These are phyloP conservation scores for Drosophila helvetica DNA, from an alignment of 2,888 invertebrate genomes.

Conservation along the genomic window DNA sequence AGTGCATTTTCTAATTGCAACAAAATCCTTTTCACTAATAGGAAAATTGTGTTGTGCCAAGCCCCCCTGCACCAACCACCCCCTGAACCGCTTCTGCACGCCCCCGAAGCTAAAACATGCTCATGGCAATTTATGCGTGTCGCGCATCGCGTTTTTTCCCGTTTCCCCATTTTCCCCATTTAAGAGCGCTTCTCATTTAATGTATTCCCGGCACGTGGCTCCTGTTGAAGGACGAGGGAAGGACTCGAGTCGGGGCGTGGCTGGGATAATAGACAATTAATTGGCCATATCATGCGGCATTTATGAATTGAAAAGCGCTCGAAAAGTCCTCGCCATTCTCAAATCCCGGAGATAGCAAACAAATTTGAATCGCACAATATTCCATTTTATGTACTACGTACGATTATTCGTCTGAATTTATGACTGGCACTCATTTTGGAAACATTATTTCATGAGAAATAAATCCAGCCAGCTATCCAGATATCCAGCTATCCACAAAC, in stretches of 20 bases:
- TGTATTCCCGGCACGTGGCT: slow-evolving; percentile 29
- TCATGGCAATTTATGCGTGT: slow-evolving; percentile 61
- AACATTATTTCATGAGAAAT: slow-evolving; percentile 6
- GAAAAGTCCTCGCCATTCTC: neutral
- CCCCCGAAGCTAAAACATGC: slow-evolving; percentile 3
- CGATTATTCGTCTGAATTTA: neutral
- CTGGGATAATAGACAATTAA: slow-evolving; percentile 4
- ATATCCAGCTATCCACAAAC: slow-evolving; percentile 12
- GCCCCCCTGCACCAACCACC: slow-evolving; percentile 22
- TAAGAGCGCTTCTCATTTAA: slow-evolving; percentile 8
- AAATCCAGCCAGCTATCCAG: slow-evolving; percentile 1
- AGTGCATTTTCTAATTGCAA: slow-evolving; percentile 77
- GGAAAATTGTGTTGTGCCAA: slow-evolving; percentile 69
- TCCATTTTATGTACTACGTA: neutral
- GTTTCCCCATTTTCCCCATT: neutral
- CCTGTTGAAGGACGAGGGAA: neutral
- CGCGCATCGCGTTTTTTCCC: slow-evolving; percentile 40
- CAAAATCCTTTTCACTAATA: slow-evolving; percentile 71
- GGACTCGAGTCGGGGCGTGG: neutral
- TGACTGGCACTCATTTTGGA: neutral
- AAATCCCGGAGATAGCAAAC: neutral
- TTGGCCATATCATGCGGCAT: neutral
- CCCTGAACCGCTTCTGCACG: too few species aligned
- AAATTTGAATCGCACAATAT: neutral
- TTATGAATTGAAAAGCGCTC: neutral